These are phyloP conservation scores for Spialia ferax DNA, from an alignment of 2,888 invertebrate genomes.

Conservation along the genomic window DNA sequence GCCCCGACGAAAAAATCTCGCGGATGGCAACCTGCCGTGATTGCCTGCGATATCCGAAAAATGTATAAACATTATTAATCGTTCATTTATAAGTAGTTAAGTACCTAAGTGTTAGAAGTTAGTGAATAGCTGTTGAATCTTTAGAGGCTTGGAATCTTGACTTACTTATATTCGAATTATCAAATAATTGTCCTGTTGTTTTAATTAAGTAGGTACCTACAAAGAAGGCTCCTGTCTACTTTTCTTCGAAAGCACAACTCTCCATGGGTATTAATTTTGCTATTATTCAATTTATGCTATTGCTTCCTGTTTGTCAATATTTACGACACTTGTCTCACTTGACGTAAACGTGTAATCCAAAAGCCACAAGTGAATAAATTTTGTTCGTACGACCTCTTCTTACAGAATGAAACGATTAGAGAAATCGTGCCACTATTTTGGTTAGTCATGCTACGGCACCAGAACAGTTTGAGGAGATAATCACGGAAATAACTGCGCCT, in stretches of 20 bases:
- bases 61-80: conserved; percentile 49
- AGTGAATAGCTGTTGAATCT: no score
- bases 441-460: conserved; percentile 59
- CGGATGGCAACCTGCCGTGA: conserved; percentile 57
- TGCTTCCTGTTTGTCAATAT: conserved; percentile 13
- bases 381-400: conserved; percentile 26
- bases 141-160: no score
- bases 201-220: no score
- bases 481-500: conserved; percentile 73
- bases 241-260: no score
- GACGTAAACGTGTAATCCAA: conserved; percentile 27
- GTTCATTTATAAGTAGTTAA: conserved; percentile 11
- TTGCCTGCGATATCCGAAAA: conserved; percentile 46
- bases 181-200: no score
- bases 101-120: no score
- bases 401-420: conserved; percentile 61
- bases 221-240: no score
- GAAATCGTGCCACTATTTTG: conserved; percentile 62
- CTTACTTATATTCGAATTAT: no score
- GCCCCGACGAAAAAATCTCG: conserved; percentile 60
- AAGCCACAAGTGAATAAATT: conserved; percentile 29
- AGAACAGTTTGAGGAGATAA: conserved; percentile 70
- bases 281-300: neutral
- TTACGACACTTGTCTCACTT: conserved; percentile 15
- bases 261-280: no score